Conservation (phyloP, 2,797 vertebrate species). For the Phoxinus dragarum region DNA sequence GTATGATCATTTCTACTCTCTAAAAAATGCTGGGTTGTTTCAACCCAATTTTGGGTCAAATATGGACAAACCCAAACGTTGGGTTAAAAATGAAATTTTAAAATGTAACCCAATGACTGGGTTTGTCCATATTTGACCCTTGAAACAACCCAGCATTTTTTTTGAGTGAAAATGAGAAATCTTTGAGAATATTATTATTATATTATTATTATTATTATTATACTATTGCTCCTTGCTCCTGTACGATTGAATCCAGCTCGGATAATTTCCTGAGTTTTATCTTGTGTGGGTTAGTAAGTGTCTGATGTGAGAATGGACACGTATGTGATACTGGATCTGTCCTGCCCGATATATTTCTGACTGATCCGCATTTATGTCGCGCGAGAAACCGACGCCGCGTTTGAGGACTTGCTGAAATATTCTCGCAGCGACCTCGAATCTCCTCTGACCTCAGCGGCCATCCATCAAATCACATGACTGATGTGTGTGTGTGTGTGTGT, state of each 20-base stretch:
- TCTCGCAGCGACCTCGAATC: slow-evolving; percentile 17
- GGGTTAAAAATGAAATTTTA: too few relatives aligned
- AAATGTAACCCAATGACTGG: too few relatives aligned
- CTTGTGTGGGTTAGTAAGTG: not conserved
- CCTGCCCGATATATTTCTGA: slow-evolving; percentile 14
- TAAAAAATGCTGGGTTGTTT: too few relatives aligned
- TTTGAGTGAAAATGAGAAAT: not conserved
- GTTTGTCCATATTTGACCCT: too few relatives aligned
- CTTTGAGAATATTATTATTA: too few relatives aligned
- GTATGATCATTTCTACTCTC: not conserved
- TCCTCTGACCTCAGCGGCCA: slow-evolving; percentile 48
- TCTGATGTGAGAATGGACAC: not conserved
- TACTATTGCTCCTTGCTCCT: too few relatives aligned
- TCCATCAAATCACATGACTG: slow-evolving; percentile 46
- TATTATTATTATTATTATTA: too few relatives aligned
- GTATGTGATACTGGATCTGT: slow-evolving; percentile 25
- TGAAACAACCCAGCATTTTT: too few relatives aligned
- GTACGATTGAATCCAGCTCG: not conserved
- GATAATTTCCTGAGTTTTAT: not conserved
- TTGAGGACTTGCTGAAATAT: slow-evolving; percentile 17
- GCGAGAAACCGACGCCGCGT: not conserved
- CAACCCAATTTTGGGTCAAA: too few relatives aligned
- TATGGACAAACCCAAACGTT: too few relatives aligned
- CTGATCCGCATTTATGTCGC: not conserved
- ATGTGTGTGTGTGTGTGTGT: not conserved